These are phyloP conservation scores for Caenorhabditis macrosperma DNA, from an alignment of 2,888 invertebrate genomes.

Conservation along the genomic window DNA sequence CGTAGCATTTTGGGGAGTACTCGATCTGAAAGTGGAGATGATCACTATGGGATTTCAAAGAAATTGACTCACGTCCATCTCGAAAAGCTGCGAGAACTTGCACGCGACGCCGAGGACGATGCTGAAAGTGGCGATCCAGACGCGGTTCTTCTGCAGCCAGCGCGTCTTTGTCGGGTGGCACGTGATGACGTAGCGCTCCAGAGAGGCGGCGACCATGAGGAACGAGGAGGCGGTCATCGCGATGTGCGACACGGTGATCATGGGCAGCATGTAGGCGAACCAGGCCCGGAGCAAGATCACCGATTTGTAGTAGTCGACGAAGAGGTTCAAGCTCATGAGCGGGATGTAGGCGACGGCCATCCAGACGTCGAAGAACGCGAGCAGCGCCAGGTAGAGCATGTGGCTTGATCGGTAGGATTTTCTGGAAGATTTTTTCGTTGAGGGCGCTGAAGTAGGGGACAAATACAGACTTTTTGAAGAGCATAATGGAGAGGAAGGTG, in stretches of 20 bases:
- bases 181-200: conserved; percentile 74
- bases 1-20: conserved; percentile 63
- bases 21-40: conserved; percentile 61
- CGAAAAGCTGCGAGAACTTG: conserved; percentile 72
- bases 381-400: conserved; percentile 72
- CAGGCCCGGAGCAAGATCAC: conserved; percentile 72
- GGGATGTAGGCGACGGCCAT: conserved; percentile 75
- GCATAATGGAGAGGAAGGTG: conserved; percentile 68
- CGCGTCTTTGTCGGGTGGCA: conserved; percentile 58
- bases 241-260: conserved; percentile 78
- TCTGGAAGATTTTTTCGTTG: conserved; percentile 53
- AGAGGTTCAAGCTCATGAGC: conserved; percentile 72
- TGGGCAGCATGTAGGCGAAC: conserved; percentile 77
- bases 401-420: conserved; percentile 73
- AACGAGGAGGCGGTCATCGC: conserved; percentile 78
- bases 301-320: conserved; percentile 67
- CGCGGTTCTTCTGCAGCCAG: conserved; percentile 65
- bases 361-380: conserved; percentile 76
- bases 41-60: no score
- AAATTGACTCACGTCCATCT: conserved; percentile 63
- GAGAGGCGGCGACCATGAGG: conserved; percentile 76
- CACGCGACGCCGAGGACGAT: conserved; percentile 72
- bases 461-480: conserved; percentile 65
- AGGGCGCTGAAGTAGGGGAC: not conserved
- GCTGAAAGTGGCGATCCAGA: conserved; percentile 67